Conservation (phyloP, 2,888 invertebrate genomes). For the Papilio elwesi region DNA sequence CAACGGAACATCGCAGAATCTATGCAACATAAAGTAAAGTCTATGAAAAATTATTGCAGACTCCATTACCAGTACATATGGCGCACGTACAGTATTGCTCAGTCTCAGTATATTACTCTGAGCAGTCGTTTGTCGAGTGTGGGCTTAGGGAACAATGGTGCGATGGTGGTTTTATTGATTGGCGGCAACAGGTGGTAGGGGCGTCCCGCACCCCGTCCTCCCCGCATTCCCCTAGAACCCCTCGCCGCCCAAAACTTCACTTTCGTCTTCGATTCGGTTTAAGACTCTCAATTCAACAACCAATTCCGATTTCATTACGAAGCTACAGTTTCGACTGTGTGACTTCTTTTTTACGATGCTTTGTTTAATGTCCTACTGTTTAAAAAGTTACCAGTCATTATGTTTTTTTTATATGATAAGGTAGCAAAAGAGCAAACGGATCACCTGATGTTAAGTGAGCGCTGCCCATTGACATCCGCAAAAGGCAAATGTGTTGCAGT, state of each 20-base stretch:
- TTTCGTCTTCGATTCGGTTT: conserved; percentile 60
- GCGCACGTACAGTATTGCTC: conserved; percentile 10
- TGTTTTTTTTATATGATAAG: too few relatives aligned
- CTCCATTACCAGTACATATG: neutral
- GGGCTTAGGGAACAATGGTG: conserved; percentile 66
- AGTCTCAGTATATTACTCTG: conserved; percentile 42
- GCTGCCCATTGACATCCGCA: too few relatives aligned
- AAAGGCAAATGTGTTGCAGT: too few relatives aligned
- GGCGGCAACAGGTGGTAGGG: conserved; percentile 78
- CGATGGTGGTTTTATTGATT: conserved; percentile 79
- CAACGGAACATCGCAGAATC: too few relatives aligned
- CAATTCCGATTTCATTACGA: conserved; percentile 46
- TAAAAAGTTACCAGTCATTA: too few relatives aligned
- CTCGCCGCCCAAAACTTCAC: conserved; percentile 60
- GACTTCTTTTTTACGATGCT: conserved; percentile 3
- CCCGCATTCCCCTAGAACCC: conserved; percentile 58
- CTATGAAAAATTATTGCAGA: too few relatives aligned
- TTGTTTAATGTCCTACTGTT: neutral
- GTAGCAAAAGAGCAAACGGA: too few relatives aligned
- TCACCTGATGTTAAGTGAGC: too few relatives aligned
- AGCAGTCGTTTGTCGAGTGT: conserved; percentile 51
- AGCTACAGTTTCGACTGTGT: neutral
- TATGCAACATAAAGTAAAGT: too few relatives aligned
- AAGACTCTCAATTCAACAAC: conserved; percentile 47
- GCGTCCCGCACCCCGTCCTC: conserved; percentile 68